These are phyloP conservation scores for Coccyzus lansbergi DNA, from an alignment of 2,797 vertebrate genomes.

Conservation along the genomic window DNA sequence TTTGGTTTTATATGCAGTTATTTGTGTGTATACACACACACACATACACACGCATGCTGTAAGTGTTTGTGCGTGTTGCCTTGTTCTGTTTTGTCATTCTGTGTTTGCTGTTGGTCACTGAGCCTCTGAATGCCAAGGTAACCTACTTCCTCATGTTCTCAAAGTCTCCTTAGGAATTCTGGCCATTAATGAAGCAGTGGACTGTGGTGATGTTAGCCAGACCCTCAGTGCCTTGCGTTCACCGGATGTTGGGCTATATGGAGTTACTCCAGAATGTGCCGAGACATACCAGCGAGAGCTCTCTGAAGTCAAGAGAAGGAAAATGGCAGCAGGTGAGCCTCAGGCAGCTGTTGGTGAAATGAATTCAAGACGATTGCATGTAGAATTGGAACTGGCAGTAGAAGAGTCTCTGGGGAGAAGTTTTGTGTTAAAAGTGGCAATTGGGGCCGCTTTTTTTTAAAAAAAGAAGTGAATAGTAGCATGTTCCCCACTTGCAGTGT, in stretches of 20 bases:
- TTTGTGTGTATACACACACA: background rate
- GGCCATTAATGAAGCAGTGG: slow-evolving; percentile 90
- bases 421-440: background rate
- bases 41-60: background rate
- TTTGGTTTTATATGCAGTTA: background rate
- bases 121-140: background rate
- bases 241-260: slow-evolving; percentile 89
- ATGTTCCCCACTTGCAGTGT: background rate
- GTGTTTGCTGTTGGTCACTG: background rate
- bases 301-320: slow-evolving; percentile 81
- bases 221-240: slow-evolving; percentile 87
- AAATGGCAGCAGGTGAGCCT: slow-evolving; percentile 82
- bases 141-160: background rate
- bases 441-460: background rate
- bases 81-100: background rate
- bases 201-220: slow-evolving; percentile 80
- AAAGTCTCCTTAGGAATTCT: slow-evolving; percentile 92
- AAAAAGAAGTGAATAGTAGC: background rate
- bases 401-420: background rate
- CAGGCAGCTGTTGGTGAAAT: background rate
- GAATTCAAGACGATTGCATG: background rate
- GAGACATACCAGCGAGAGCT: slow-evolving; percentile 90
- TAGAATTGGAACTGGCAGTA: background rate
- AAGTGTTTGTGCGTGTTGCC: background rate
- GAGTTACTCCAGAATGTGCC: slow-evolving; percentile 91